Percentiles rank a stretch among this genome's conserved stretches.
These are phyloP conservation scores for Dryococelus australis DNA, from an alignment of 2,888 invertebrate genomes.

Conservation along the genomic window DNA sequence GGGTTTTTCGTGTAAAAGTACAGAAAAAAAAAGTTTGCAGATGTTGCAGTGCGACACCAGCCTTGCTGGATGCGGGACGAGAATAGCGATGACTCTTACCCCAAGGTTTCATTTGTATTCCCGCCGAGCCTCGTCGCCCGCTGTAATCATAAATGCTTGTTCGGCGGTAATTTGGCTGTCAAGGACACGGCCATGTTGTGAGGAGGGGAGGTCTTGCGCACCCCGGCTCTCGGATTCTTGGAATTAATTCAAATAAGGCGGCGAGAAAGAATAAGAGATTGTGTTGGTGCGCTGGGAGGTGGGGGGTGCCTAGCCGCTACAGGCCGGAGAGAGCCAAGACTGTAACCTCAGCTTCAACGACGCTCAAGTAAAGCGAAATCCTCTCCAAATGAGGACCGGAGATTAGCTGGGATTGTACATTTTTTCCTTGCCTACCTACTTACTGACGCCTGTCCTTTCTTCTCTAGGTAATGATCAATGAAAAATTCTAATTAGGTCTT, in stretches of 20 bases:
- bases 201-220: not conserved
- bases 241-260: constrained; percentile 16
- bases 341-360: not conserved
- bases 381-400: not conserved
- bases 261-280: not conserved
- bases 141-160: constrained; percentile 16
- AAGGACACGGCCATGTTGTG: not conserved
- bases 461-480: constrained; percentile 39
- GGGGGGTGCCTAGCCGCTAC: not conserved
- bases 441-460: constrained; percentile 27
- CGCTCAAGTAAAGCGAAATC: not conserved
- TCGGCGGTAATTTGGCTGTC: constrained; percentile 5
- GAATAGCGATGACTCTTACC: not conserved
- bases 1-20: too few species aligned
- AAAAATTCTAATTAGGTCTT: constrained; percentile 41
- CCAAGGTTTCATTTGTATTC: not conserved
- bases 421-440: not conserved
- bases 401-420: not conserved
- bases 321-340: not conserved
- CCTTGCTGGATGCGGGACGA: not conserved
- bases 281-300: not conserved
- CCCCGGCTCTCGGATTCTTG: not conserved
- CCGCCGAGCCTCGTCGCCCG: not conserved
- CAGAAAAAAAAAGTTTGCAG: too few species aligned
- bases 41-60: too few species aligned